A percentile compares a stretch with the other conserved stretches of the same genome.
Conservation (phyloP, 2,888 invertebrate genomes). For the Glaucopsyche alexis region DNA sequence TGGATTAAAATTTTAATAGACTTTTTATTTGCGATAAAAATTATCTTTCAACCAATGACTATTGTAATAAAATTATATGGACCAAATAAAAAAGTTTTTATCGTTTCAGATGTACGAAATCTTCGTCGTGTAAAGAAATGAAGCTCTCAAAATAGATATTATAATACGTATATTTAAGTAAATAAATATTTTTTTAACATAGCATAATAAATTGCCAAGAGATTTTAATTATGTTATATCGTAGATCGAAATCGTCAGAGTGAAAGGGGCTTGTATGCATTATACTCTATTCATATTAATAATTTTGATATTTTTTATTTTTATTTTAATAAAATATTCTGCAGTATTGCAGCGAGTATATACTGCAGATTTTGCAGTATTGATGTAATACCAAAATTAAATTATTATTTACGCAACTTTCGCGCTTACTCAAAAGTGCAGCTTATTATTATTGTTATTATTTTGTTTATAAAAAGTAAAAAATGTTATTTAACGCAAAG, state of each 20-base stretch:
- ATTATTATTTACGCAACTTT: too few relatives aligned
- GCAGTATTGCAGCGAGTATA: neutral
- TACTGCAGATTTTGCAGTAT: neutral
- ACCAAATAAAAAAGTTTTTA: constrained; percentile 7
- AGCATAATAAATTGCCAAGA: constrained; percentile 50
- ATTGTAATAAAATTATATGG: neutral
- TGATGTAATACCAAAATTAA: too few relatives aligned
- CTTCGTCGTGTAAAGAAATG: constrained; percentile 29
- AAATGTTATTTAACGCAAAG: neutral
- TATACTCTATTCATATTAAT: neutral
- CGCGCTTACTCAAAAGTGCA: neutral
- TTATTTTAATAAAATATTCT: neutral
- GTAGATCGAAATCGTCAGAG: constrained; percentile 41
- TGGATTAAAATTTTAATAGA: neutral
- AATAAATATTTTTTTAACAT: constrained; percentile 63
- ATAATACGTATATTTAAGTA: constrained; percentile 45
- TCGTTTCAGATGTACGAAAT: constrained; percentile 15
- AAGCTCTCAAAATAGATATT: constrained; percentile 59
- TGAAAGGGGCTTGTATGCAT: constrained; percentile 7
- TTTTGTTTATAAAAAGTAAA: neutral
- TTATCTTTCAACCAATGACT: neutral
- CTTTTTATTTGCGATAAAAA: neutral
- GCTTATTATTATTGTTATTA: too few relatives aligned
- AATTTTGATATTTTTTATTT: neutral
- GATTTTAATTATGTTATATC: constrained; percentile 55